Base-by-base conservation (phyloP, 2,113 vertebrate species). In the zebrafish (Danio rerio) region DNA sequence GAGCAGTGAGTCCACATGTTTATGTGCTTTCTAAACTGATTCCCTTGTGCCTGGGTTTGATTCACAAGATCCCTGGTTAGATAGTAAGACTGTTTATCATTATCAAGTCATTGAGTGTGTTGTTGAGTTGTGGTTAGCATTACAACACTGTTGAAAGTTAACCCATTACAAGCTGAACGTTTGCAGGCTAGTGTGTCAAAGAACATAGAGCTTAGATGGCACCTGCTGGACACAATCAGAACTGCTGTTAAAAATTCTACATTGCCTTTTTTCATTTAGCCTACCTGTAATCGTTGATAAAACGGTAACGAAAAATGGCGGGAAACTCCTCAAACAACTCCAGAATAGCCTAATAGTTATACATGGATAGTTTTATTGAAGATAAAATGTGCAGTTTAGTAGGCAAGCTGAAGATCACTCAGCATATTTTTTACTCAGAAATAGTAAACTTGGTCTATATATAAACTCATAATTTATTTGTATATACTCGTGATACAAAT, bases 201-300 rank as follows among this genome's bases (percentile, higher is more conserved):
- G 53, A 63, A 80, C 9, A 86, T 87, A 76, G 93, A 91, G 70
- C 89, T 90, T 86, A 91, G 88, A 88, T 85, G 89, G 52, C 91
- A 89, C 87, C 93, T 78, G 83, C 88, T 88, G 93, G 88, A 66
- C 52, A n/a, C 1, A 20, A 47, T 6, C 2, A 13, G 73, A 40
- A 85, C 66, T 82, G 70, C 81, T 77, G 7, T 9, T 52, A 9
- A 16, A 63, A n/a, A 47, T 55, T 63, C 40, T 20, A 8, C 5
- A 31, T 12, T 4, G 0, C 0, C 11, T 21, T n/a, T 7, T 18
- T 15, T 13, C 10, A 6, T 61, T 40, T 43, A 10, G 59, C 6
- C 49, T 31, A 31, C 31, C 31, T 31, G 1, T 31, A 31, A 31
- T 3, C 31, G 31, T 31, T 31, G 31, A 31, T 31, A 31, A 31